Percentiles rank a stretch among this genome's conserved stretches.
phyloP scores from a whole-genome alignment of 1,140 invertebrate genomes.

The Aleiodes sp. region DNA sequence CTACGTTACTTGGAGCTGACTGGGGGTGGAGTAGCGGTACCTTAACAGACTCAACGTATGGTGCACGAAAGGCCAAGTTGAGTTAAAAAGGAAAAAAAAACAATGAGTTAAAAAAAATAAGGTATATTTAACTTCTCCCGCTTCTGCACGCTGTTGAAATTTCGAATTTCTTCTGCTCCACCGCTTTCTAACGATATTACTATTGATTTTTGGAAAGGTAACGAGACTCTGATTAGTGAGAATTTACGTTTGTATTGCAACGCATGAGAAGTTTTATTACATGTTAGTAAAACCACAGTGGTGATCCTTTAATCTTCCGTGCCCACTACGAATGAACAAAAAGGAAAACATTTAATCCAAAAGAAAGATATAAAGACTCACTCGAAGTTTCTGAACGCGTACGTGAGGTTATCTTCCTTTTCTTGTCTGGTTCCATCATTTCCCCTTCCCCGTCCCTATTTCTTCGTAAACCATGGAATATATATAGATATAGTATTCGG shows the following conservation, averaged over 20 bases:
- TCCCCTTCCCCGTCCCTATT: background rate
- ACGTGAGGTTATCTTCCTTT: conserved; percentile 7
- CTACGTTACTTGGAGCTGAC: background rate
- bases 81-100: background rate
- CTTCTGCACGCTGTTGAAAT: no score
- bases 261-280: conserved; percentile 16
- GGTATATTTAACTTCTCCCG: no score
- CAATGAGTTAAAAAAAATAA: no score
- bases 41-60: conserved; percentile 16
- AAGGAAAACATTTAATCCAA: conserved; percentile 22
- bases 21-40: background rate
- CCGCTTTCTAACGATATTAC: background rate
- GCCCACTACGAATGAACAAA: conserved; percentile 10
- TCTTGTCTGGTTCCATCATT: conserved; percentile 15
- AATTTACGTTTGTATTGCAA: no score
- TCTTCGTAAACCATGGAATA: background rate
- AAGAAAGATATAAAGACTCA: conserved; percentile 22
- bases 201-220: background rate
- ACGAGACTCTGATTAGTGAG: background rate
- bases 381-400: conserved; percentile 28
- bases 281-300: conserved; percentile 4
- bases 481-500: conserved; percentile 11
- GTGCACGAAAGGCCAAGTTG: background rate
- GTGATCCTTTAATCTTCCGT: conserved; percentile 3
- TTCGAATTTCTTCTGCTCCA: no score